Evolutionary conservation across 2,113 vertebrate genomes (phyloP).

Genomic region (Zootoca vivipara): DNA sequence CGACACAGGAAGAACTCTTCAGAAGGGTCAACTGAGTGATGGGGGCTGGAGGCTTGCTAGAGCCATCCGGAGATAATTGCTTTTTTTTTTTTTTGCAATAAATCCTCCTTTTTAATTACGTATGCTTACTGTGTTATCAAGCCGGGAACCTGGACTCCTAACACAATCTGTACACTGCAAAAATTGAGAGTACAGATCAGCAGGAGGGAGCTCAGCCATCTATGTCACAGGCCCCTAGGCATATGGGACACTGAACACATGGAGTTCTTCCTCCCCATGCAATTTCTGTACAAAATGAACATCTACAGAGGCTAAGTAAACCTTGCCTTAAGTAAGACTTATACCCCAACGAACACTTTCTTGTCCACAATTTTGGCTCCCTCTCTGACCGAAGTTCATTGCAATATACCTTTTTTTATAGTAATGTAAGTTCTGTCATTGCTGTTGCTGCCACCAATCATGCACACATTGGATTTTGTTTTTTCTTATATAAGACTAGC

Average conservation of each 20-base stretch:
- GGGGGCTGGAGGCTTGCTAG: too few species aligned
- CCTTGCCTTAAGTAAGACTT: background rate
- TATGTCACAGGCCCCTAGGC: background rate
- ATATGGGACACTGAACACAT: background rate
- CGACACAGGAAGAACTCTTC: too few species aligned
- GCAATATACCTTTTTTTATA: background rate
- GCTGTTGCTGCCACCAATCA: background rate
- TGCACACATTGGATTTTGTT: background rate
- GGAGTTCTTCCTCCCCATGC: background rate
- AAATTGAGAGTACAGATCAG: background rate
- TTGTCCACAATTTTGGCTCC: conserved; percentile 25
- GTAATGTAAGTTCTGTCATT: background rate
- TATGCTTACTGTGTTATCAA: too few species aligned
- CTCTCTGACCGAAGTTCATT: conserved; percentile 24
- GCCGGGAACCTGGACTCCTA: too few species aligned
- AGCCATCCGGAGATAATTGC: too few species aligned
- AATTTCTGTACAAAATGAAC: background rate
- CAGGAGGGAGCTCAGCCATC: too few species aligned
- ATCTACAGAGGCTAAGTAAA: background rate
- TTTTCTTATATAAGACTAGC: too few species aligned
- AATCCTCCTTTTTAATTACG: too few species aligned
- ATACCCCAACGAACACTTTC: conserved; percentile 14
- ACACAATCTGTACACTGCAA: background rate
- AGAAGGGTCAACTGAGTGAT: too few species aligned
- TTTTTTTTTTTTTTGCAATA: too few species aligned